Conservation (phyloP, 23 tunicate species). For the Diplosoma virens region DNA sequence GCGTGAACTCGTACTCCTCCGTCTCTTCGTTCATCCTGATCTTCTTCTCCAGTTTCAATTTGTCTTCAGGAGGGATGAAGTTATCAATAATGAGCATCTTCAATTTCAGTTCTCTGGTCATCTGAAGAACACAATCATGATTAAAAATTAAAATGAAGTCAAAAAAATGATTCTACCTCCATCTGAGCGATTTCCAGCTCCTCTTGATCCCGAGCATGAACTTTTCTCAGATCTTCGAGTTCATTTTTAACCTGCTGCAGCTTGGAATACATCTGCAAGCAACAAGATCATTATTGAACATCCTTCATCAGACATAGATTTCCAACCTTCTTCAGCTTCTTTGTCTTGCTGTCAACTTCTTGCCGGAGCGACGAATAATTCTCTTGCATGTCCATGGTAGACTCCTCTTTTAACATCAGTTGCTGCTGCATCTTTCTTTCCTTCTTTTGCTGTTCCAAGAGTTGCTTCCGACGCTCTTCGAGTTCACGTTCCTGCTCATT, state of each 20-base stretch:
- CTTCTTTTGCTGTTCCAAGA: constrained; percentile 56
- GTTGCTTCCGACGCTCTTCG: constrained; percentile 68
- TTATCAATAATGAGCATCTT: constrained; percentile 67
- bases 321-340: constrained; percentile 80
- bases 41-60: constrained; percentile 66
- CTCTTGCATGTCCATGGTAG: constrained; percentile 76
- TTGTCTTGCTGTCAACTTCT: constrained; percentile 90
- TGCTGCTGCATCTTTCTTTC: constrained; percentile 93
- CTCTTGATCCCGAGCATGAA: constrained; percentile 47
- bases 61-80: constrained; percentile 78
- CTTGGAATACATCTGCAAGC: constrained; percentile 63
- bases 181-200: constrained; percentile 79
- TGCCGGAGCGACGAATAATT: constrained; percentile 78
- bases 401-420: constrained; percentile 66
- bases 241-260: constrained; percentile 66
- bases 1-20: constrained; percentile 42
- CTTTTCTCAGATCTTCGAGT: constrained; percentile 55
- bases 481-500: constrained; percentile 91
- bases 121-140: constrained; percentile 26
- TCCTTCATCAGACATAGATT: background rate
- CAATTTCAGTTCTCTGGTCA: constrained; percentile 72
- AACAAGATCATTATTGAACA: background rate
- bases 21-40: constrained; percentile 61
- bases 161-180: constrained; percentile 41
- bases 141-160: background rate